These are phyloP conservation scores for Diadumene lineata DNA, from an alignment of 92 coral and sea anemone species.

Conservation along the genomic window DNA sequence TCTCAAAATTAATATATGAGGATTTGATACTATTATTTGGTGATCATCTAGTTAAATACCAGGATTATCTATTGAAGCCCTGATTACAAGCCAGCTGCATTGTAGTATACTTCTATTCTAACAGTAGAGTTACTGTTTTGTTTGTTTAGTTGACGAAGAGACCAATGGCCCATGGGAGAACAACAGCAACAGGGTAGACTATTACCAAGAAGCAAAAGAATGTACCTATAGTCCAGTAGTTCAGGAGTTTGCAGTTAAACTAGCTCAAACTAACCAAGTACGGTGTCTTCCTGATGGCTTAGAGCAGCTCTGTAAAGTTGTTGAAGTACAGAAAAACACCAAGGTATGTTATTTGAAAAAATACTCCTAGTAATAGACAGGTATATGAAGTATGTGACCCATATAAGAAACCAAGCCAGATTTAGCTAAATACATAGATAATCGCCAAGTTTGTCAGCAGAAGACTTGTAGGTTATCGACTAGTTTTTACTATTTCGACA, in stretches of 20 bases:
- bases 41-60: neutral
- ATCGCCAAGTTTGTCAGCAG: no score
- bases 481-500: no score
- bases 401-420: no score
- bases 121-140: conserved; percentile 14
- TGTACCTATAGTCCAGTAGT: conserved; percentile 73
- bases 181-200: conserved; percentile 47
- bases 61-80: neutral
- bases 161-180: conserved; percentile 90
- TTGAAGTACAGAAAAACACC: conserved; percentile 76
- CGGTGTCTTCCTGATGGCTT: conserved; percentile 43
- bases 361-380: no score
- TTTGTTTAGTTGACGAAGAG: conserved; percentile 82
- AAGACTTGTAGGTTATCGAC: no score
- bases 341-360: conserved; percentile 47
- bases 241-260: conserved; percentile 37
- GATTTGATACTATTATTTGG: no score
- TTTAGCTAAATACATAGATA: no score
- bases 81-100: neutral
- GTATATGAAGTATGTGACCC: no score
- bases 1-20: no score
- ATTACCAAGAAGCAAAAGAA: conserved; percentile 75
- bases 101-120: no score
- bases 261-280: conserved; percentile 57
- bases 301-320: conserved; percentile 91